Evolutionary conservation across 2,888 invertebrate species (phyloP).

Genomic region (Drosophila nr. perissopoda): DNA sequence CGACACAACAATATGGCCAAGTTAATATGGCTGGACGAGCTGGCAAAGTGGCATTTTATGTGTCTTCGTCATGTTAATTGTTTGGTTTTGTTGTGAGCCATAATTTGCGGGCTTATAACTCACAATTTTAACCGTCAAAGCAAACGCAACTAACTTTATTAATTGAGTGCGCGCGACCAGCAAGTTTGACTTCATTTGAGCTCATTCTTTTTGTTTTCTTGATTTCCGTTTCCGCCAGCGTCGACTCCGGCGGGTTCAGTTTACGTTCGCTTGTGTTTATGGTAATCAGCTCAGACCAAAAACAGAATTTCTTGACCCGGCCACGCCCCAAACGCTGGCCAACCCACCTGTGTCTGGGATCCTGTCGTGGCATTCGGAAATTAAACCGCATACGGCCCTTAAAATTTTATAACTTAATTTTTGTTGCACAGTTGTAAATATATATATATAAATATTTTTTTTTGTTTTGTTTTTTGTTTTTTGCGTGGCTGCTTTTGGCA

Average conservation of each 20-base stretch:
- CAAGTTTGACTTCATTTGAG: conserved; percentile 72
- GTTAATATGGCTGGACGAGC: conserved; percentile 9
- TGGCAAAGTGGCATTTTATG: conserved; percentile 65
- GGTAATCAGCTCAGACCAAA: conserved; percentile 68
- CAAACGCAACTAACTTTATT: conserved; percentile 77
- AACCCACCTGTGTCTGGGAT: conserved; percentile 61
- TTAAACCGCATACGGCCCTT: conserved; percentile 76
- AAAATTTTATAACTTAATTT: conserved; percentile 80
- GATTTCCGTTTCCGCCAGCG: conserved; percentile 73
- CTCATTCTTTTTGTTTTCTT: conserved; percentile 79
- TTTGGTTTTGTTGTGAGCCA: conserved; percentile 66
- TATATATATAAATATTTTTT: too few relatives aligned
- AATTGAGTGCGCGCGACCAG: conserved; percentile 60
- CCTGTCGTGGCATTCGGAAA: conserved; percentile 75
- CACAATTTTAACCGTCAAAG: conserved; percentile 51
- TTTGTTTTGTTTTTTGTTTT: conserved; percentile 1
- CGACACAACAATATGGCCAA: conserved; percentile 37
- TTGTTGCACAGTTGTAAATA: conserved; percentile 51
- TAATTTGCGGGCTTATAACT: conserved; percentile 75
- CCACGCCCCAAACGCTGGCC: conserved; percentile 47
- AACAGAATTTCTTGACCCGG: conserved; percentile 24
- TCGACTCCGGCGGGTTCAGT: conserved; percentile 10
- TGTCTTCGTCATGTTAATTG: conserved; percentile 81
- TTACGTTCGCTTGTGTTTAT: conserved; percentile 65
- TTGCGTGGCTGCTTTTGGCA: conserved; percentile 58